Evolutionary conservation across 2,888 invertebrate species (phyloP).

Genomic region (Drosophila percnosoma): DNA sequence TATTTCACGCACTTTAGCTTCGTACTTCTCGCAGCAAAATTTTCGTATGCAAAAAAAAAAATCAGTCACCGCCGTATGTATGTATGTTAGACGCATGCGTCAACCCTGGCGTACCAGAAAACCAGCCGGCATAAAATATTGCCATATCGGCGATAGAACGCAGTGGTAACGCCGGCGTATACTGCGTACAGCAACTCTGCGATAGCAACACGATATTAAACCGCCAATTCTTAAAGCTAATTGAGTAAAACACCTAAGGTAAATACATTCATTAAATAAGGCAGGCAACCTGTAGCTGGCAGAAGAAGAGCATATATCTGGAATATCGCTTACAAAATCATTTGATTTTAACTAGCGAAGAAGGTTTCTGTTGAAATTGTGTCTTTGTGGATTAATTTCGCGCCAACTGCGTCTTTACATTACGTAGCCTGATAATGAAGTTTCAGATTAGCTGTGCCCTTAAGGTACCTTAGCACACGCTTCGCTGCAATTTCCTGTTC

Average conservation of each 20-base stretch:
- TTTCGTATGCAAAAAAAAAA: constrained; percentile 65
- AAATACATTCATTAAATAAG: neutral
- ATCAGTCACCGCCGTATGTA: constrained; percentile 49
- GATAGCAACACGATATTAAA: neutral
- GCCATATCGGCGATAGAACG: constrained; percentile 13
- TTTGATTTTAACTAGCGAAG: no score
- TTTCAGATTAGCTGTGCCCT: no score
- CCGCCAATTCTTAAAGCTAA: constrained; percentile 3
- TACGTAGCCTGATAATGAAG: no score
- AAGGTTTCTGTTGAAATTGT: no score
- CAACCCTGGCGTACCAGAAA: constrained; percentile 34
- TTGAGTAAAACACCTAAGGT: neutral
- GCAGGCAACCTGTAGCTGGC: neutral
- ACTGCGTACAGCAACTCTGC: constrained; percentile 7
- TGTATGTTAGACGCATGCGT: constrained; percentile 54
- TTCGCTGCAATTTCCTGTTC: no score
- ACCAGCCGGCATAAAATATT: constrained; percentile 41
- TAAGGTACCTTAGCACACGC: no score
- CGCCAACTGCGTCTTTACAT: no score
- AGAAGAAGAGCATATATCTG: neutral
- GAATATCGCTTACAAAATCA: no score
- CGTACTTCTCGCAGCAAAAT: constrained; percentile 51
- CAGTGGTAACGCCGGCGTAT: neutral
- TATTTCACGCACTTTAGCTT: constrained; percentile 59
- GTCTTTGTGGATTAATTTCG: no score